Evolutionary conservation across 1,140 invertebrate species (phyloP).

Genomic region (Liolophura sinensis): DNA sequence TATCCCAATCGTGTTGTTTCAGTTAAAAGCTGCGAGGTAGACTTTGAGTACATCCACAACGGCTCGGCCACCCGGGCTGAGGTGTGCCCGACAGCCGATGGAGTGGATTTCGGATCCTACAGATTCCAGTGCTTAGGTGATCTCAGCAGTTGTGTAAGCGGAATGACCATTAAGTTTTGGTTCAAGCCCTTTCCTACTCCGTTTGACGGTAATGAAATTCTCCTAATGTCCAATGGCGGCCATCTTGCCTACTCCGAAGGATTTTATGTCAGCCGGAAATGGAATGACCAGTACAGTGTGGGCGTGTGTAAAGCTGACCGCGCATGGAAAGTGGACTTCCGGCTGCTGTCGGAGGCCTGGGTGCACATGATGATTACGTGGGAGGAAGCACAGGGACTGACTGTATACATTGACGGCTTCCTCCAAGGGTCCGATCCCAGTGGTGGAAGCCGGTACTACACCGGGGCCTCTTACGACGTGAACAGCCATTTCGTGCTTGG

Average conservation of each 20-base stretch:
- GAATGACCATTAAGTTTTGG: constrained; percentile 36
- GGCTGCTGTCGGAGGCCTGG: constrained; percentile 23
- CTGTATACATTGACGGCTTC: constrained; percentile 34
- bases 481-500: constrained; percentile 18
- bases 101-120: background rate
- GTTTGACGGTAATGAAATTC: constrained; percentile 8
- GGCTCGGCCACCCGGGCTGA: background rate
- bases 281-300: constrained; percentile 39
- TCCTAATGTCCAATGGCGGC: constrained; percentile 42
- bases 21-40: background rate
- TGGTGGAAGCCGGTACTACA: constrained; percentile 5
- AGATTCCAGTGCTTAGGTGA: constrained; percentile 38
- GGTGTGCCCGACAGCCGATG: background rate
- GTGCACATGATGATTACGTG: constrained; percentile 29
- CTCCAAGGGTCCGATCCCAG: constrained; percentile 1
- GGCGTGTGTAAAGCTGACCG: constrained; percentile 26
- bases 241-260: constrained; percentile 34
- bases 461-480: constrained; percentile 9
- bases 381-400: constrained; percentile 26
- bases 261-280: constrained; percentile 35
- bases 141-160: constrained; percentile 31
- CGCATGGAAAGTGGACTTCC: constrained; percentile 29
- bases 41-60: background rate
- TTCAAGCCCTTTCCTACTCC: constrained; percentile 19
- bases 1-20: too few species aligned